These are phyloP conservation scores for Halocynthia roretzi DNA, from an alignment of 23 tunicate genomes.

Conservation along the genomic window DNA sequence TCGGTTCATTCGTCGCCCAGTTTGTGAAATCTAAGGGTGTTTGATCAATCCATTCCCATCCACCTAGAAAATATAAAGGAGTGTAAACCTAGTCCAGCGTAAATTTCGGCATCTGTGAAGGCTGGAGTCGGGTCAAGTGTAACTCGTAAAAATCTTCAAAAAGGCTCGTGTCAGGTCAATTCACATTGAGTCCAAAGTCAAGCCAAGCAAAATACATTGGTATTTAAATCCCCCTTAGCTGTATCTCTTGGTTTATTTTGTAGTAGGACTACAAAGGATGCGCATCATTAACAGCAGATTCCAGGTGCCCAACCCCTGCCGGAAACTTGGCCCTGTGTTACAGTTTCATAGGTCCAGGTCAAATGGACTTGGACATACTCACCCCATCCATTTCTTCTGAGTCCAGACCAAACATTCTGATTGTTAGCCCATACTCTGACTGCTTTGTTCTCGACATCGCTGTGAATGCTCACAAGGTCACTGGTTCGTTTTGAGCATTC, in stretches of 20 bases:
- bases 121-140: background rate
- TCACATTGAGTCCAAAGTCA: too few relatives aligned
- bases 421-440: conserved; percentile 47
- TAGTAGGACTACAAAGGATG: too few relatives aligned
- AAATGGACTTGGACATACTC: too few relatives aligned
- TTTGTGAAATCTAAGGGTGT: conserved; percentile 49
- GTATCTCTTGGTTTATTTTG: too few relatives aligned
- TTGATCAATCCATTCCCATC: conserved; percentile 74
- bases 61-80: conserved; percentile 29
- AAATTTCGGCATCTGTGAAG: background rate
- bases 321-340: too few relatives aligned
- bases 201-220: too few relatives aligned
- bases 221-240: too few relatives aligned
- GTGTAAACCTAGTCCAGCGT: background rate
- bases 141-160: too few relatives aligned
- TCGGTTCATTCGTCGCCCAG: conserved; percentile 74
- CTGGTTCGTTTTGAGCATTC: conserved; percentile 48
- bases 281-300: too few relatives aligned
- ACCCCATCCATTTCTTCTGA: conserved; percentile 87
- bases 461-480: conserved; percentile 55
- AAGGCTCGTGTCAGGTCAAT: too few relatives aligned
- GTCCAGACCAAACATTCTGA: conserved; percentile 58
- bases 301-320: too few relatives aligned
- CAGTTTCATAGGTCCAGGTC: too few relatives aligned
- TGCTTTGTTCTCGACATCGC: conserved; percentile 78